Evolutionary conservation across 1,140 invertebrate genomes (phyloP).

Genomic region (Eufriesea mexicana): DNA sequence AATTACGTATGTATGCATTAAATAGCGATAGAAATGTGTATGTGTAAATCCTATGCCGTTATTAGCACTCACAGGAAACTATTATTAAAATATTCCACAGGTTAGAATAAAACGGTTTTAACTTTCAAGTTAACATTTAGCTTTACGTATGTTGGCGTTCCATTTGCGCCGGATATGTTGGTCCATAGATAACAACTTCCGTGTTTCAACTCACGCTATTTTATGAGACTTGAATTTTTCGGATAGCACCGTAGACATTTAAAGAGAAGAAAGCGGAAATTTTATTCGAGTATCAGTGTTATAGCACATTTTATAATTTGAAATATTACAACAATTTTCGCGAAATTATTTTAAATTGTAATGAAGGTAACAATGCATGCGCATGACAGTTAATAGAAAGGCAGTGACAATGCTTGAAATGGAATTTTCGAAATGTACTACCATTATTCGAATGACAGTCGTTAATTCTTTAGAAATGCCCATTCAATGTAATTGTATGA

Average conservation of each 20-base stretch:
- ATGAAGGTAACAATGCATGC: background rate
- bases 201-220: conserved; percentile 1
- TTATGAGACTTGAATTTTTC: conserved; percentile 8
- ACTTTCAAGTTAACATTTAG: background rate
- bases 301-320: background rate
- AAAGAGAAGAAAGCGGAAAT: background rate
- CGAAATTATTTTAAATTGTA: background rate
- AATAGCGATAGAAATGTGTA: too few relatives aligned
- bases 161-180: conserved; percentile 20
- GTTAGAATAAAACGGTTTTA: background rate
- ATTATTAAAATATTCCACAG: background rate
- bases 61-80: background rate
- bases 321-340: background rate
- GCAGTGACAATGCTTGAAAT: too few relatives aligned
- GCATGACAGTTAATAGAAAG: background rate
- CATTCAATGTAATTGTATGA: too few relatives aligned
- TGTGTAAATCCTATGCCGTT: background rate
- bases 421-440: too few relatives aligned
- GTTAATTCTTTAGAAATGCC: too few relatives aligned
- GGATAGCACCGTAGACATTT: background rate
- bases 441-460: too few relatives aligned
- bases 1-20: too few relatives aligned
- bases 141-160: background rate
- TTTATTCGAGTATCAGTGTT: background rate
- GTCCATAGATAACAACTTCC: conserved; percentile 25